Evolutionary conservation across 2,113 vertebrate genomes (phyloP).

Genomic region (Ceyx melanurus): DNA sequence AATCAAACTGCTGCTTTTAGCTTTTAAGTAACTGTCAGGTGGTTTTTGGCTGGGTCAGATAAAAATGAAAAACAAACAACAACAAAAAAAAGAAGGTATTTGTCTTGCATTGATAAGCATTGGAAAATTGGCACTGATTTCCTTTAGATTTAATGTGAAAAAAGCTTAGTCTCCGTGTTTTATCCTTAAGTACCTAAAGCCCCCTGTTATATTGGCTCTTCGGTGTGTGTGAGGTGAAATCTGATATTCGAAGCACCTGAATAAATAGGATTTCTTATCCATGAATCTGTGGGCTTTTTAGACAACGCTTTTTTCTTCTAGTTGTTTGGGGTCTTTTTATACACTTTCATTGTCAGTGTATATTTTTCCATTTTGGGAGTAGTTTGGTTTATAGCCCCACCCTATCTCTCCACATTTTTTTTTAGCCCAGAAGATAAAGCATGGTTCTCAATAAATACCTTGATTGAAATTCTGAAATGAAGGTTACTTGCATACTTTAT

Average conservation of each 20-base stretch:
- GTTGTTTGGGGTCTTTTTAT: too few relatives aligned
- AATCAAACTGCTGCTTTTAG: not conserved
- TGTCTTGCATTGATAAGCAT: not conserved
- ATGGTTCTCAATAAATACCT: not conserved
- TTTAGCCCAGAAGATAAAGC: not conserved
- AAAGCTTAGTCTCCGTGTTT: not conserved
- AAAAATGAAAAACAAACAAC: not conserved
- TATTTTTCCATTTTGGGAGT: not conserved
- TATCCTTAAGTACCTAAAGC: not conserved
- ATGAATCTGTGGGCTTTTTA: not conserved
- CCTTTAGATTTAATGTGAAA: not conserved
- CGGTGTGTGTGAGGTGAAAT: not conserved
- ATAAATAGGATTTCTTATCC: not conserved
- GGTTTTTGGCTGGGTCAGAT: not conserved
- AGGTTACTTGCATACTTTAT: not conserved
- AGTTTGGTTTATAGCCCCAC: not conserved
- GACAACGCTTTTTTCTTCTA: not conserved
- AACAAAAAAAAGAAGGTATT: not conserved
- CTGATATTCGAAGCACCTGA: not conserved
- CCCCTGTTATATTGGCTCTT: not conserved
- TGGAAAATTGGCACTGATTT: not conserved
- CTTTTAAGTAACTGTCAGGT: not conserved
- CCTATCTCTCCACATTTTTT: not conserved
- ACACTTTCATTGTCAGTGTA: not conserved
- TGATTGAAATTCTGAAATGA: not conserved